Conservation (phyloP, 1,140 invertebrate species). For the Euwallacea similis region DNA sequence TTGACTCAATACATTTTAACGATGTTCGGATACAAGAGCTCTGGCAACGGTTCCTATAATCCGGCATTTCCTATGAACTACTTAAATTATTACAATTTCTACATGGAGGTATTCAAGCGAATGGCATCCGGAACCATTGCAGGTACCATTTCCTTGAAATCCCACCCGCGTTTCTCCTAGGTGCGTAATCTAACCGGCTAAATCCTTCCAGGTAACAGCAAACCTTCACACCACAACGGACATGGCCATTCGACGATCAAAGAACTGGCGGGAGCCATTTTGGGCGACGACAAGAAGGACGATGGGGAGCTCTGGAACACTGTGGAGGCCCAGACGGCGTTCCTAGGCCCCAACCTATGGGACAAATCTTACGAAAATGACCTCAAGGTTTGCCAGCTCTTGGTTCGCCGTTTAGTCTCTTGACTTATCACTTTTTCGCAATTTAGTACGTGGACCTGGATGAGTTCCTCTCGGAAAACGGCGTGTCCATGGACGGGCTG, state of each 20-base stretch:
- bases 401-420: neutral
- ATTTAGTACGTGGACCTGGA: constrained; percentile 94
- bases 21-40: too few relatives aligned
- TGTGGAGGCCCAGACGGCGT: constrained; percentile 87
- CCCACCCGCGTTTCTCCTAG: neutral
- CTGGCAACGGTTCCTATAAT: too few relatives aligned
- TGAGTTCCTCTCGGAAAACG: constrained; percentile 93
- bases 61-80: neutral
- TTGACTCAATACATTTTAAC: too few relatives aligned
- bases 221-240: constrained; percentile 52
- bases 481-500: constrained; percentile 78
- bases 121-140: neutral
- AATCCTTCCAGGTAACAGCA: constrained; percentile 52
- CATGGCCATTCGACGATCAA: constrained; percentile 53
- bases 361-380: constrained; percentile 92
- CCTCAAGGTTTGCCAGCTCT: constrained; percentile 75
- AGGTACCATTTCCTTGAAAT: constrained; percentile 8
- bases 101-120: constrained; percentile 5
- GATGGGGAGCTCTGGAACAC: constrained; percentile 81
- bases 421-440: constrained; percentile 42
- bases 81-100: constrained; percentile 16
- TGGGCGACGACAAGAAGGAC: constrained; percentile 73
- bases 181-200: neutral
- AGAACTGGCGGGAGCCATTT: constrained; percentile 51
- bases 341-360: constrained; percentile 92